phyloP scores from a whole-genome alignment of 2,888 invertebrate genomes.

The Acanthosepion pharaonis region DNA sequence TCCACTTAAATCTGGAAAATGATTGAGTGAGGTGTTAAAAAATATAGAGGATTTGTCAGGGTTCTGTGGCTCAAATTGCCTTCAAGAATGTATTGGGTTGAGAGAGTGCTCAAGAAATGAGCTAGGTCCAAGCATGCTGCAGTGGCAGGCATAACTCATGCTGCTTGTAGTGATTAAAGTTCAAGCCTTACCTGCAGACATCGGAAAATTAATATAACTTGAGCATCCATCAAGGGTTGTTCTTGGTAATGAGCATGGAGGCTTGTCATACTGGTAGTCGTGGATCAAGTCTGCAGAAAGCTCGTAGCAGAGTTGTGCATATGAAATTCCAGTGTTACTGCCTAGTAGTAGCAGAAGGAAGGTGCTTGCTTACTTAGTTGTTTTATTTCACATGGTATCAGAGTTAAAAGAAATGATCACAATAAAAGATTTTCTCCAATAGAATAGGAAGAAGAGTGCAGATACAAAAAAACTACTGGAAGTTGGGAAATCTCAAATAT shows the following conservation, averaged over 20 bases:
- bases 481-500: too few relatives aligned
- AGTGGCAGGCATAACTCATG: conserved; percentile 21
- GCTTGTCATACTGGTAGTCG: conserved; percentile 46
- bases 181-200: conserved; percentile 47
- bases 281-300: conserved; percentile 51
- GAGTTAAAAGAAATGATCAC: background rate
- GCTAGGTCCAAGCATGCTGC: conserved; percentile 15
- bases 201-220: conserved; percentile 47
- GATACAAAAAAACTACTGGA: background rate
- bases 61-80: background rate
- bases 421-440: background rate
- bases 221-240: conserved; percentile 48
- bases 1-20: background rate
- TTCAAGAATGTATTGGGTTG: background rate
- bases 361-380: conserved; percentile 33
- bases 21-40: background rate
- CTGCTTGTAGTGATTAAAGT: conserved; percentile 23
- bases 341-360: conserved; percentile 41
- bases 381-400: background rate
- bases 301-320: conserved; percentile 69
- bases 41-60: background rate
- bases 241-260: conserved; percentile 48
- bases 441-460: background rate
- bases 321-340: conserved; percentile 62
- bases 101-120: conserved; percentile 13